Evolutionary conservation across 2,113 vertebrate genomes (phyloP).

Genomic region (Petrocephalus zakoni): DNA sequence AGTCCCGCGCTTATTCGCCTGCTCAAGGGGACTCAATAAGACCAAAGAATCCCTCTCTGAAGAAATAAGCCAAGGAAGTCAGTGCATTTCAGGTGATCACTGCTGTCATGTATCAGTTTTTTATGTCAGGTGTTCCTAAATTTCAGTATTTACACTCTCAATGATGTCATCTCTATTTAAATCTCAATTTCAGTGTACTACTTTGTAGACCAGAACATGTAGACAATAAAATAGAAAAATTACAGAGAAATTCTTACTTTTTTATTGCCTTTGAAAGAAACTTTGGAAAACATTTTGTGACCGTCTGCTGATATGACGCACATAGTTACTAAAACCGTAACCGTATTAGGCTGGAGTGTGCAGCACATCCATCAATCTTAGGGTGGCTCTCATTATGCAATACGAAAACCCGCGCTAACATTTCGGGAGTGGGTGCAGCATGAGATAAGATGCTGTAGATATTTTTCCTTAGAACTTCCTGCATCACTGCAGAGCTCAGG

Average conservation of each 20-base stretch:
- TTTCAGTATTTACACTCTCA: neutral
- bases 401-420: neutral
- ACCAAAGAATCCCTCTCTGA: neutral
- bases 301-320: neutral
- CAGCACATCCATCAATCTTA: neutral
- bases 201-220: neutral
- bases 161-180: neutral
- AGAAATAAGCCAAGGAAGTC: neutral
- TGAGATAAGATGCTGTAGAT: neutral
- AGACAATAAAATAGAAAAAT: neutral
- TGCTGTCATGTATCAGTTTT: neutral
- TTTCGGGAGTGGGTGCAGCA: neutral
- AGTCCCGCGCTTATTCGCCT: neutral
- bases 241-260: neutral
- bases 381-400: neutral
- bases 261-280: neutral
- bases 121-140: neutral
- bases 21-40: neutral
- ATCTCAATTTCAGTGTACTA: neutral
- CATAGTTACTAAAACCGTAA: neutral
- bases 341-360: too few species aligned
- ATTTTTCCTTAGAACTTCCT: neutral
- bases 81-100: neutral
- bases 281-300: neutral
- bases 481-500: neutral